phyloP scores from a whole-genome alignment of 2,797 vertebrate genomes.

The Phaenicophaeus curvirostris region DNA sequence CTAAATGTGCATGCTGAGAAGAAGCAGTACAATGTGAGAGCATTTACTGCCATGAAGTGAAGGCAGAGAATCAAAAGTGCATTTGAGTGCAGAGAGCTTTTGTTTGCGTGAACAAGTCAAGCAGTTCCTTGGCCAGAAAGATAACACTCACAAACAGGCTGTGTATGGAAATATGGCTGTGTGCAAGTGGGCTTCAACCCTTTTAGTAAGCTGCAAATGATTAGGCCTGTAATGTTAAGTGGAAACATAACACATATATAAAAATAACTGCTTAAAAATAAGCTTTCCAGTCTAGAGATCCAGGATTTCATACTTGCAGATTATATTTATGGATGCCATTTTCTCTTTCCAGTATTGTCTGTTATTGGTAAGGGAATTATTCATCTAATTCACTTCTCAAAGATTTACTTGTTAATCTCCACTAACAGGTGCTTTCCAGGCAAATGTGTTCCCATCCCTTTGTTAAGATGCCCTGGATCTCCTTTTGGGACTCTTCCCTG shows the following conservation, averaged over 20 bases:
- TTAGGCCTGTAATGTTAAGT: background rate
- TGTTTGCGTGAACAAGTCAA: background rate
- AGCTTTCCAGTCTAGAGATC: slow-evolving; percentile 1
- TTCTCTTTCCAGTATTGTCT: background rate
- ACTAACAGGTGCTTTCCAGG: slow-evolving; percentile 41
- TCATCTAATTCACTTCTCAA: background rate
- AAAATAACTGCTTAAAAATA: slow-evolving; percentile 32
- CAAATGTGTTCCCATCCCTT: background rate
- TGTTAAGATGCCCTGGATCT: background rate
- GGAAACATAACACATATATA: background rate
- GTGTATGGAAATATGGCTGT: background rate
- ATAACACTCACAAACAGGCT: background rate
- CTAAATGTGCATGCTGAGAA: background rate
- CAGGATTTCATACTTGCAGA: background rate
- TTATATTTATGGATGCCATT: background rate
- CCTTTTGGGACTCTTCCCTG: background rate
- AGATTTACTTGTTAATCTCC: slow-evolving; percentile 21
- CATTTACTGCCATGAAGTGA: background rate
- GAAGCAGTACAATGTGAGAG: background rate
- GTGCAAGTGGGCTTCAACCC: background rate
- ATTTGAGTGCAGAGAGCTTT: background rate
- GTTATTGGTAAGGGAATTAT: background rate
- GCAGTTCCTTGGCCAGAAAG: background rate
- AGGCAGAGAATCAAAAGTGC: background rate
- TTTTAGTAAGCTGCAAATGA: background rate